phyloP scores from a whole-genome alignment of 1,140 invertebrate genomes.

The Liolophura sinensis region DNA sequence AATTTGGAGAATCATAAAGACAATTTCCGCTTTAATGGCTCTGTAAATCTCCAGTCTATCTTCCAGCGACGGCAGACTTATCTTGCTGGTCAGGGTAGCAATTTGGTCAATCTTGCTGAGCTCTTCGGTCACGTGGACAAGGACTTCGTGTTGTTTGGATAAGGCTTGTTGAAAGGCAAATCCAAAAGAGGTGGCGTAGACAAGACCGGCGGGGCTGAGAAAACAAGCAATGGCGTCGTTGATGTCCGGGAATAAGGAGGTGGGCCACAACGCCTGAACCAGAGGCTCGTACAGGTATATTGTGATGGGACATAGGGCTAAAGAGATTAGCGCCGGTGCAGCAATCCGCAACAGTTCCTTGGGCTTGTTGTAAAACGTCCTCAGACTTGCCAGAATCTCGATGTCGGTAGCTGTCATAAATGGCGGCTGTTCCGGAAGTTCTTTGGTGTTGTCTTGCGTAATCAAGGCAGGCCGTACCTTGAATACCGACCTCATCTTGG shows the following conservation, averaged over 20 bases:
- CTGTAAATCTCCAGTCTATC: constrained; percentile 23
- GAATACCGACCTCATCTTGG: too few species aligned
- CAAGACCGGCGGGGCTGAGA: constrained; percentile 38
- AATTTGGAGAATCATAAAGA: constrained; percentile 41
- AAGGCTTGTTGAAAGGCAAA: constrained; percentile 41
- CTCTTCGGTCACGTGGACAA: constrained; percentile 32
- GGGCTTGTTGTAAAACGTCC: constrained; percentile 24
- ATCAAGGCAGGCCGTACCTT: too few species aligned
- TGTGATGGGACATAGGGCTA: constrained; percentile 34
- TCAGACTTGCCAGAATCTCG: constrained; percentile 30
- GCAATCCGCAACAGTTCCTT: constrained; percentile 31
- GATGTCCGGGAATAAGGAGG: constrained; percentile 26
- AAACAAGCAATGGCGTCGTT: constrained; percentile 44
- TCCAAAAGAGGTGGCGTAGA: constrained; percentile 43
- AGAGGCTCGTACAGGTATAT: constrained; percentile 34
- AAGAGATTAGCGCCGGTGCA: constrained; percentile 30
- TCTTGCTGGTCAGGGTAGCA: constrained; percentile 33
- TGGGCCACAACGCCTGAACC: constrained; percentile 28
- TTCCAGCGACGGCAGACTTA: constrained; percentile 13
- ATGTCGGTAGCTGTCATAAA: constrained; percentile 28
- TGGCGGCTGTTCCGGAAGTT: constrained; percentile 4
- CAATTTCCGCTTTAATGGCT: constrained; percentile 35
- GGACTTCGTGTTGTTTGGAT: constrained; percentile 33
- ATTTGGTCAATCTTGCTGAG: constrained; percentile 39
- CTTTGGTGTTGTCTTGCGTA: background rate